These are phyloP conservation scores for Pollenia amentaria DNA, from an alignment of 2,888 invertebrate species.

Conservation along the genomic window DNA sequence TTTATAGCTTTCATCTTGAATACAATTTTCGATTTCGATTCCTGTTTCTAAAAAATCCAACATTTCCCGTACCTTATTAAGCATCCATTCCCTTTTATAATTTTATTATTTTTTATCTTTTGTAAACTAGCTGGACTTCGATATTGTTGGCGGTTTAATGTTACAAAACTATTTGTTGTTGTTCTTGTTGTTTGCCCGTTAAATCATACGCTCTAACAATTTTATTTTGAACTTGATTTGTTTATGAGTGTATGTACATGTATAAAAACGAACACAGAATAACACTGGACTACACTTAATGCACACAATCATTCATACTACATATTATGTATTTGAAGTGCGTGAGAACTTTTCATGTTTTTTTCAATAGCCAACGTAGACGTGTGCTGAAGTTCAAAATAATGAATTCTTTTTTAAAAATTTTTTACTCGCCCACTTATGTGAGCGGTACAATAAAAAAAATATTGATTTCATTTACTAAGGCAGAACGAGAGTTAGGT, in stretches of 20 bases:
- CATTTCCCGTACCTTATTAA: neutral
- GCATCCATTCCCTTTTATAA: conserved; percentile 13
- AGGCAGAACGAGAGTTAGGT: too few relatives aligned
- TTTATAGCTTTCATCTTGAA: too few relatives aligned
- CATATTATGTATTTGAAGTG: conserved; percentile 75
- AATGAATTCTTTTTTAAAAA: neutral
- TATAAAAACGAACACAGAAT: neutral
- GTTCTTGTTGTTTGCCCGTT: conserved; percentile 62
- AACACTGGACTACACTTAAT: neutral
- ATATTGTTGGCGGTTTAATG: conserved; percentile 79
- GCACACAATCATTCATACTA: neutral
- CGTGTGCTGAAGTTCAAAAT: conserved; percentile 12
- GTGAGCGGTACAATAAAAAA: too few relatives aligned
- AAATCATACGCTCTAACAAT: conserved; percentile 73
- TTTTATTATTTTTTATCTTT: neutral
- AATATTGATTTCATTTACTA: too few relatives aligned
- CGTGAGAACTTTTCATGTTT: conserved; percentile 79
- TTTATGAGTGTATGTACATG: conserved; percentile 74
- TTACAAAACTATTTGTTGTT: conserved; percentile 76
- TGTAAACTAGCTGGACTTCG: conserved; percentile 43
- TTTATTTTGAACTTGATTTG: conserved; percentile 81
- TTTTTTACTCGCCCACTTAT: neutral
- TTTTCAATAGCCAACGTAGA: neutral
- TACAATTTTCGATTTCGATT: neutral
- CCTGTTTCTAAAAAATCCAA: neutral